These are phyloP conservation scores for Helobdella robusta DNA, from an alignment of 2,888 invertebrate species.

Conservation along the genomic window DNA sequence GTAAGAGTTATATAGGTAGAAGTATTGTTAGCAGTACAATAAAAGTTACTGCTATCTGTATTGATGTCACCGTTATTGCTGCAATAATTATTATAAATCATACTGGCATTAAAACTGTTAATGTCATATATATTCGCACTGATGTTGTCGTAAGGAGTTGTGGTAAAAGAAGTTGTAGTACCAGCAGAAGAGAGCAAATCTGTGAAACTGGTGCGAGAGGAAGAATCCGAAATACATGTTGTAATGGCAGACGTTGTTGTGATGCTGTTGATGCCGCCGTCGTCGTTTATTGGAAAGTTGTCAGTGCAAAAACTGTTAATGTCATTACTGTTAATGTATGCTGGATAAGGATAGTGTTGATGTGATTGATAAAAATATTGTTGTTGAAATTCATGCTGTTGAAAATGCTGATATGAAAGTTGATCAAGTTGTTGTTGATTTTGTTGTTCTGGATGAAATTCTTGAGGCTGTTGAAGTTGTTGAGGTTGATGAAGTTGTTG, in stretches of 20 bases:
- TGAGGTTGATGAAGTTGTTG: too few relatives aligned
- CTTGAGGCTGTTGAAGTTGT: neutral
- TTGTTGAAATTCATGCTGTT: neutral
- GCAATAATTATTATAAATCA: too few relatives aligned
- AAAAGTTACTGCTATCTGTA: too few relatives aligned
- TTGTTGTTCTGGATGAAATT: constrained; percentile 4
- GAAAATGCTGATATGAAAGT: neutral
- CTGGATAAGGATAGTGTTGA: constrained; percentile 1
- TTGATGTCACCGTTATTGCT: too few relatives aligned
- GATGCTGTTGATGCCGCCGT: neutral
- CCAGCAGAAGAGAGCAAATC: neutral
- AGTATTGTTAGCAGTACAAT: too few relatives aligned
- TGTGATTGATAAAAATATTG: neutral
- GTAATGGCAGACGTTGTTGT: neutral
- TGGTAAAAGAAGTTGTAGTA: neutral
- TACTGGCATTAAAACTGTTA: too few relatives aligned
- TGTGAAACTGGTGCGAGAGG: neutral
- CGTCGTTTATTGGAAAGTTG: neutral
- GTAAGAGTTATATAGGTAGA: too few relatives aligned
- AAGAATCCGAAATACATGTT: neutral
- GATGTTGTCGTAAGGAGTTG: too few relatives aligned
- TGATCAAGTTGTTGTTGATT: neutral
- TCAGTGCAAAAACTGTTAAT: neutral
- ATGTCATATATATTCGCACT: too few relatives aligned
- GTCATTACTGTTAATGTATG: neutral